Base-by-base conservation (phyloP, 2,888 invertebrate species). In the Pammene fasciana region DNA sequence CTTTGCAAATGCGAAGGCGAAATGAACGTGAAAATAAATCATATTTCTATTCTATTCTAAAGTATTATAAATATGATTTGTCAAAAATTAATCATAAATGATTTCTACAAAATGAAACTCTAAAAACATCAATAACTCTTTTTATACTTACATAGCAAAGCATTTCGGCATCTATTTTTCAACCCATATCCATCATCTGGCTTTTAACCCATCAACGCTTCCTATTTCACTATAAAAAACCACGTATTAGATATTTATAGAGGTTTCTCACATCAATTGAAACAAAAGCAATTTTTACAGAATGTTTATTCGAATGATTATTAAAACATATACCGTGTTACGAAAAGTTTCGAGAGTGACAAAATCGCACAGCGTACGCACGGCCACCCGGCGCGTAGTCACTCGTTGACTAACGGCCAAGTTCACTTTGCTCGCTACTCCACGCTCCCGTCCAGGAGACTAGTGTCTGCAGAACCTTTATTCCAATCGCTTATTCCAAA, bases 61-160 rank as follows among this genome's bases (percentile, higher is more conserved):
- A 43, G 11, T 43, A 43, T 43, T 1, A 11, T 11, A 43, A 0
- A 43, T 38, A 26, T 26, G 4, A 26, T 4, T 26, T 26, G 26
- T 26, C 26, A 26, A 26, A 4, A 26, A 26, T 26, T 1, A n/a
- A n/a, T n/a, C n/a, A n/a, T n/a, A 26, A 26, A 26, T 26, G 4
- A 26, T 26, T 26, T 26, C 26, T 26, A 26, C 26, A 26, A 26
- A 26, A 26, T 26, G 1, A 26, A 26, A 4, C 26, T 26, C 26
- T 26, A 26, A 26, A 9, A 9, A 38, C 6, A 38, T 9, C 4
- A 38, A 38, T 26, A 38, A 38, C 6, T 9, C 0, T 38, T 38
- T 7, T 16, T 7, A 45, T 59, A 90, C 90, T 90, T 79, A 90
- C 90, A 90, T 90, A 90, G 78, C 90, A 90, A 77, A 90, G 90